Conservation (phyloP, 2,888 invertebrate species). For the Nycteola revayana region DNA sequence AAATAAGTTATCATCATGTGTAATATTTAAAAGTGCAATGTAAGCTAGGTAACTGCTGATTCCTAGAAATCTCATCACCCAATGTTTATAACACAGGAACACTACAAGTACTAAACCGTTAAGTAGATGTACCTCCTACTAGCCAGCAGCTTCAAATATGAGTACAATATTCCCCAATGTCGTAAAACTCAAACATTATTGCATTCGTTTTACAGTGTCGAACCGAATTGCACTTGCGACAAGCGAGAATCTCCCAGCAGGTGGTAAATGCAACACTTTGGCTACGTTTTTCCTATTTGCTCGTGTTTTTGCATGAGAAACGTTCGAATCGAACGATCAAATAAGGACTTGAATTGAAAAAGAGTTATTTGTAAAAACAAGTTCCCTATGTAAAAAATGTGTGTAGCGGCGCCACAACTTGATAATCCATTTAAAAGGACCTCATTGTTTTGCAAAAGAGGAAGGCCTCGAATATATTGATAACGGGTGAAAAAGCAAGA, state of each 20-base stretch:
- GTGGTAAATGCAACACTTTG: conserved; percentile 46
- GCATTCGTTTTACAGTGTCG: conserved; percentile 2
- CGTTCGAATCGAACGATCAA: conserved; percentile 49
- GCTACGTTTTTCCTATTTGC: conserved; percentile 46
- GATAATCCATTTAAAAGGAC: conserved; percentile 64
- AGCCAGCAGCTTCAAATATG: too few relatives aligned
- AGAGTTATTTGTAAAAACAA: conserved; percentile 68
- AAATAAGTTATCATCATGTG: too few relatives aligned
- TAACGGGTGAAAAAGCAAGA: conserved; percentile 47
- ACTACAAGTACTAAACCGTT: too few relatives aligned
- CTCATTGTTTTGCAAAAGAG: conserved; percentile 59
- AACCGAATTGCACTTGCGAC: conserved; percentile 19
- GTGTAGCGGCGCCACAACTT: conserved; percentile 49
- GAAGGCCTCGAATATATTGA: conserved; percentile 55
- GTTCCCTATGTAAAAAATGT: conserved; percentile 59
- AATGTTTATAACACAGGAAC: too few relatives aligned
- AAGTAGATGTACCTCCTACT: too few relatives aligned
- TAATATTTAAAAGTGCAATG: too few relatives aligned
- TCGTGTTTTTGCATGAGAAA: conserved; percentile 53
- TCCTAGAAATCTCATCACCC: too few relatives aligned
- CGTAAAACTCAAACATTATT: too few relatives aligned
- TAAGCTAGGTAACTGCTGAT: too few relatives aligned
- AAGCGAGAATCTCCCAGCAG: conserved; percentile 49
- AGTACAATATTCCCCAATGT: too few relatives aligned
- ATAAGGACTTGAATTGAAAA: conserved; percentile 57